Conservation (phyloP, 1,140 invertebrate genomes). For the Ceratina australensis region DNA sequence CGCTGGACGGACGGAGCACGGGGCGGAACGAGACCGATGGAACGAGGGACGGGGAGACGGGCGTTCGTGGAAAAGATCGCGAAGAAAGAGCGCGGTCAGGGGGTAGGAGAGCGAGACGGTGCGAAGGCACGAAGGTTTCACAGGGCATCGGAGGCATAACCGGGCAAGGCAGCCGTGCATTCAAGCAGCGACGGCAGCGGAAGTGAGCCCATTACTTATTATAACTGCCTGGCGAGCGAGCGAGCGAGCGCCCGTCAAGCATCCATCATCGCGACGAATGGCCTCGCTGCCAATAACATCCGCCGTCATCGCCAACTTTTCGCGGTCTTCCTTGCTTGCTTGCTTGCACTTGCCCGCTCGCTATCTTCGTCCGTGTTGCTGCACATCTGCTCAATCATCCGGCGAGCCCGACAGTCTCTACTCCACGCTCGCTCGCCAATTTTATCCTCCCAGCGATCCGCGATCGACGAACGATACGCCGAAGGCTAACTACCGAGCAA, state of each 20-base stretch:
- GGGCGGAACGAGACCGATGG: neutral
- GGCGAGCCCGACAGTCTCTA: conserved; percentile 30
- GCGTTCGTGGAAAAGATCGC: conserved; percentile 44
- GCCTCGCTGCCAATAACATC: conserved; percentile 77
- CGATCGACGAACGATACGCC: no score
- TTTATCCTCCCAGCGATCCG: no score
- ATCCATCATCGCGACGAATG: conserved; percentile 79
- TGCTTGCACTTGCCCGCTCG: conserved; percentile 12
- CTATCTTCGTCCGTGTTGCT: conserved; percentile 8
- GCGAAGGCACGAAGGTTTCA: conserved; percentile 64
- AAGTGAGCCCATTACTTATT: conserved; percentile 79
- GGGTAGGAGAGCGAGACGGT: conserved; percentile 40
- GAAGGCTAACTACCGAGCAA: no score
- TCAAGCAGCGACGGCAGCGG: conserved; percentile 78
- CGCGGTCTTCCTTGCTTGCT: conserved; percentile 63
- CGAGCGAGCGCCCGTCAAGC: conserved; percentile 75
- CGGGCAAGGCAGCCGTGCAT: conserved; percentile 72
- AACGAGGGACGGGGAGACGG: conserved; percentile 24
- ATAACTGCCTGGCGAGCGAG: conserved; percentile 78
- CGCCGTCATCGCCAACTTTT: conserved; percentile 74
- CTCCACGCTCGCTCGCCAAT: no score
- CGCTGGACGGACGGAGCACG: conserved; percentile 43
- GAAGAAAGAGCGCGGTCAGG: conserved; percentile 48
- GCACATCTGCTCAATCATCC: conserved; percentile 43
- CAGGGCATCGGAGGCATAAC: conserved; percentile 67